Percentiles rank a stretch among this genome's conserved stretches.
Conservation (phyloP, 2,113 vertebrate species). For the Trematocara zebra region DNA sequence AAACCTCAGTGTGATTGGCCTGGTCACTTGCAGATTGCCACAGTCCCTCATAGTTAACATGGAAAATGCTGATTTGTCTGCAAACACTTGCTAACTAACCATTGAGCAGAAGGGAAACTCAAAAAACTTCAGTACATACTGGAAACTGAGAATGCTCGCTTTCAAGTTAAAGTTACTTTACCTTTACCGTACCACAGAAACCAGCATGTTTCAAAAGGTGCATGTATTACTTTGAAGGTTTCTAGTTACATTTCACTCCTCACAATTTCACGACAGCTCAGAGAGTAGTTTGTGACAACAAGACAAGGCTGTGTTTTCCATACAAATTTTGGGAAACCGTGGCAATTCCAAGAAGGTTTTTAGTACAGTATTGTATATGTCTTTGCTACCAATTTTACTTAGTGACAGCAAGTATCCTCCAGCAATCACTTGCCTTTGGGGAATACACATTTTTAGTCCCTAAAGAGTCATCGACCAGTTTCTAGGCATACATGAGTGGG, state of each 20-base stretch:
- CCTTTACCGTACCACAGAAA: background rate
- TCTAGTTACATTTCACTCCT: background rate
- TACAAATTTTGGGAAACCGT: background rate
- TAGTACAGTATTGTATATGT: fast-evolving
- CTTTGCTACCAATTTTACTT: background rate
- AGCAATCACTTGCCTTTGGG: background rate
- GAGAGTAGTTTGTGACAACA: background rate
- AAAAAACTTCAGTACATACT: fast-evolving
- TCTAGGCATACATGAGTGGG: background rate
- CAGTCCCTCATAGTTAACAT: background rate
- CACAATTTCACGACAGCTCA: background rate
- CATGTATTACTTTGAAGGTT: background rate
- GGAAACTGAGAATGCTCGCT: background rate
- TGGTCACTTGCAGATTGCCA: background rate
- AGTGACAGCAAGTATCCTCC: background rate
- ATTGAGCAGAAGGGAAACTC: background rate
- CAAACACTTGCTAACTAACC: background rate
- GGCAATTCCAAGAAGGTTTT: background rate
- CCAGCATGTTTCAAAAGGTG: background rate
- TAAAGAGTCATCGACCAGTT: background rate
- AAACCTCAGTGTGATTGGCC: background rate
- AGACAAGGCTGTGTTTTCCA: background rate
- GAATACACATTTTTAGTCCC: background rate
- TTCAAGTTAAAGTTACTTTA: background rate
- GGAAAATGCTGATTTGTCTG: background rate